Evolutionary conservation across 1,140 invertebrate genomes (phyloP).

Genomic region (Campodea augens): DNA sequence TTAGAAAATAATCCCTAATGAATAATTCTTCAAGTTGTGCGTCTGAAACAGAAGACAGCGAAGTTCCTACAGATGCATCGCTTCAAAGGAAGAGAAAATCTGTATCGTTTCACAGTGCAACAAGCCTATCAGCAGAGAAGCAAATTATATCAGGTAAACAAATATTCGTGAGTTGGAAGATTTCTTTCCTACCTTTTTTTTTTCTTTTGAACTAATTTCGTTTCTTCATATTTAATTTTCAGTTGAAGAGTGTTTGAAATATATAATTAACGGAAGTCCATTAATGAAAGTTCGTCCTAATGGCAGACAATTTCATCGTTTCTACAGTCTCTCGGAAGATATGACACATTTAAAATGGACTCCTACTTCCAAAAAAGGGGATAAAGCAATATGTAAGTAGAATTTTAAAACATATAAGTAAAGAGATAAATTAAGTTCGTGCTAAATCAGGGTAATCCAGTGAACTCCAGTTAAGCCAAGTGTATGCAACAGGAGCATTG

Average conservation of each 20-base stretch:
- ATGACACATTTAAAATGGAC: conserved; percentile 38
- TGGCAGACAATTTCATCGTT: conserved; percentile 37
- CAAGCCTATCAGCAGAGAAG: conserved; percentile 17
- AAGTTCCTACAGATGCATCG: no score
- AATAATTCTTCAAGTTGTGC: no score
- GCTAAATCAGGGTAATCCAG: neutral
- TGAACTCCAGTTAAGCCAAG: no score
- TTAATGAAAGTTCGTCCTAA: conserved; percentile 39
- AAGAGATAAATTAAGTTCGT: neutral
- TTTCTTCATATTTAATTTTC: conserved; percentile 13
- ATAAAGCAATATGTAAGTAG: conserved; percentile 36
- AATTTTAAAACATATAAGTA: neutral
- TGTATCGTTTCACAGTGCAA: conserved; percentile 19
- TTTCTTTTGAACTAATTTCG: no score
- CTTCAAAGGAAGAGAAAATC: conserved; percentile 14
- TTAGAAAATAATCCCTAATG: no score
- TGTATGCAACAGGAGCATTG: no score
- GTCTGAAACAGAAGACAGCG: no score
- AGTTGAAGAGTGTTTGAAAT: conserved; percentile 38
- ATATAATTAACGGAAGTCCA: conserved; percentile 38
- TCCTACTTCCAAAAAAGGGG: conserved; percentile 40
- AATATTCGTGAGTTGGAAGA: neutral
- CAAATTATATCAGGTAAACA: conserved; percentile 19
- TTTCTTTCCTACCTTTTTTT: no score
- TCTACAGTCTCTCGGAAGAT: conserved; percentile 35